A percentile compares a stretch with the other conserved stretches of the same genome.
Evolutionary conservation across 2,113 vertebrate genomes (phyloP).

Genomic region (Canis aureus): DNA sequence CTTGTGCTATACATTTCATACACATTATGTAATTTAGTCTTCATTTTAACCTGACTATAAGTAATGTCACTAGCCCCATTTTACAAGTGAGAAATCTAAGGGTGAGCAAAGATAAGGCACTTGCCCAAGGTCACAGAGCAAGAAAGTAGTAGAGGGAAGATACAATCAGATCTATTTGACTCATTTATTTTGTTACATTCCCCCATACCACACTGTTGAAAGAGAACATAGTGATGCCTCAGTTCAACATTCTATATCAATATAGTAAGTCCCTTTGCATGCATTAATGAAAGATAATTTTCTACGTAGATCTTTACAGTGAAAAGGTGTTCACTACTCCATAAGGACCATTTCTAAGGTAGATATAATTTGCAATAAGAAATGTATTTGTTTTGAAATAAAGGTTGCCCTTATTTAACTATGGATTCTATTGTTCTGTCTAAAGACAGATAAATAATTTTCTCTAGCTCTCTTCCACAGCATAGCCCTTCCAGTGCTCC

Average conservation of each 20-base stretch:
- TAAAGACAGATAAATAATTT: background rate
- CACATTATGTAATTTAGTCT: background rate
- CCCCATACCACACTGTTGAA: background rate
- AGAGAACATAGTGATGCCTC: background rate
- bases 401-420: background rate
- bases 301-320: background rate
- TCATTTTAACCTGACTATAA: background rate
- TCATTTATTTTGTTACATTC: background rate
- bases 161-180: background rate
- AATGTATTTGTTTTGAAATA: background rate
- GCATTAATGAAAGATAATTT: background rate
- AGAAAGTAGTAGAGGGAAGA: background rate
- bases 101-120: background rate
- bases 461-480: background rate
- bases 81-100: slow-evolving; percentile 17
- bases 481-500: background rate
- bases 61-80: background rate
- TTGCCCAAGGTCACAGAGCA: background rate
- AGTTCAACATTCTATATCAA: background rate
- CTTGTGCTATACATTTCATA: background rate
- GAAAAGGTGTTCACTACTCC: background rate
- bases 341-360: background rate
- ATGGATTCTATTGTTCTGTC: background rate
- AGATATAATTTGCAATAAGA: background rate
- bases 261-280: background rate